These are phyloP conservation scores for Agrochola lychnidis DNA, from an alignment of 2,888 invertebrate species.

Conservation along the genomic window DNA sequence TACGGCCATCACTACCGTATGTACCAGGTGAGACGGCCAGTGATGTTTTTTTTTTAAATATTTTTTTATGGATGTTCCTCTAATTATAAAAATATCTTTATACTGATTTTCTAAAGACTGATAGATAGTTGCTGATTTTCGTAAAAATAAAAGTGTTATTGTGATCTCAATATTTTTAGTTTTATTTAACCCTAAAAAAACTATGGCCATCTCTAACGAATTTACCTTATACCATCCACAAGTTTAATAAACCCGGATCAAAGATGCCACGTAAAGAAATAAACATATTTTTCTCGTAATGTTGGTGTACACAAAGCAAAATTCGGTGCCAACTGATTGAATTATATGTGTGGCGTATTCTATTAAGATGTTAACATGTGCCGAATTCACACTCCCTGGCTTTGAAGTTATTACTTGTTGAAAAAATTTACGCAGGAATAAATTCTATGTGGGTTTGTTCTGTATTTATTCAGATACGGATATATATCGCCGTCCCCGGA, in stretches of 20 bases:
- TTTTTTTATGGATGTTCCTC: too few relatives aligned
- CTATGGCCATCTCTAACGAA: too few relatives aligned
- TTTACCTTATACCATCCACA: neutral
- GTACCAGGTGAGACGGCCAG: too few relatives aligned
- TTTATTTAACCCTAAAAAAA: too few relatives aligned
- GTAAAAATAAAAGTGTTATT: too few relatives aligned
- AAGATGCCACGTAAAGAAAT: conserved; percentile 22
- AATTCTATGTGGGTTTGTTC: neutral
- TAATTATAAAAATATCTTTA: too few relatives aligned
- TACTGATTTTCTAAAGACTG: too few relatives aligned
- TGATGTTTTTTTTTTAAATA: too few relatives aligned
- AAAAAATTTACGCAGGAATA: conserved; percentile 10
- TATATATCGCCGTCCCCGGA: too few relatives aligned
- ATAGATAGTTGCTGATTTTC: too few relatives aligned
- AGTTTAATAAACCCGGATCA: conserved; percentile 14
- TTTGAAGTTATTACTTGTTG: conserved; percentile 29
- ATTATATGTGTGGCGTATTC: conserved; percentile 58
- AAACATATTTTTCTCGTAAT: conserved; percentile 27
- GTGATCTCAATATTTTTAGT: too few relatives aligned
- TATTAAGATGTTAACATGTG: conserved; percentile 46
- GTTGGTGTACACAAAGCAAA: conserved; percentile 24
- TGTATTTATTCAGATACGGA: neutral
- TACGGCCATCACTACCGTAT: too few relatives aligned
- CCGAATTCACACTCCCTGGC: conserved; percentile 20
- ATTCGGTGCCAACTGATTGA: conserved; percentile 42